phyloP scores from a whole-genome alignment of 1,140 invertebrate species.

The Leptoteleia sp. region DNA sequence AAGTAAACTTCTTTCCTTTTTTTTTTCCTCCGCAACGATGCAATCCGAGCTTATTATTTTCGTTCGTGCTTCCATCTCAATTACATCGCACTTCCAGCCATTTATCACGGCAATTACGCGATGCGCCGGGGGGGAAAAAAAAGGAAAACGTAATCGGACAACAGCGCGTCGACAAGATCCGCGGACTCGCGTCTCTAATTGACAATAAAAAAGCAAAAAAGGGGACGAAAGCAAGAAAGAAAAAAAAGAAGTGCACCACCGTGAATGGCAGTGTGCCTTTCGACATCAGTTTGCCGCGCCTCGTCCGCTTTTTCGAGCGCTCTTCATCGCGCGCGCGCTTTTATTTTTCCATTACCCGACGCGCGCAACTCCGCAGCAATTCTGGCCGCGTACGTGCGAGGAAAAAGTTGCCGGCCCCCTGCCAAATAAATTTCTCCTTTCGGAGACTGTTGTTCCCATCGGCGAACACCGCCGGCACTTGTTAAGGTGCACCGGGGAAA shows the following conservation, averaged over 20 bases:
- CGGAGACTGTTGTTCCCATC: conserved; percentile 58
- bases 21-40: no score
- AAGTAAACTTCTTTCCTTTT: no score
- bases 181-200: conserved; percentile 1
- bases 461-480: conserved; percentile 41
- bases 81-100: conserved; percentile 4
- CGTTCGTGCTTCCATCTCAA: conserved; percentile 10
- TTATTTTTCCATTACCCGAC: conserved; percentile 60
- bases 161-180: conserved; percentile 13
- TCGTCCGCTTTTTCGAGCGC: conserved; percentile 2
- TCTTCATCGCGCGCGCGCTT: conserved; percentile 36
- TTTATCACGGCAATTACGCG: conserved; percentile 14
- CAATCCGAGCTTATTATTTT: no score
- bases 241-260: conserved; percentile 8
- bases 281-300: conserved; percentile 4
- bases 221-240: no score
- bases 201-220: no score
- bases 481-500: conserved; percentile 62
- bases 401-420: conserved; percentile 47
- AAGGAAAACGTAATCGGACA: conserved; percentile 10
- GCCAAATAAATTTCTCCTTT: conserved; percentile 65
- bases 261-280: conserved; percentile 17
- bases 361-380: background rate
- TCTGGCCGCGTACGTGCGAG: conserved; percentile 40
- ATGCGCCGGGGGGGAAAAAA: no score